A percentile compares a stretch with the other conserved stretches of the same genome.
phyloP scores from a whole-genome alignment of 2,113 vertebrate species.

The Micromys minutus region DNA sequence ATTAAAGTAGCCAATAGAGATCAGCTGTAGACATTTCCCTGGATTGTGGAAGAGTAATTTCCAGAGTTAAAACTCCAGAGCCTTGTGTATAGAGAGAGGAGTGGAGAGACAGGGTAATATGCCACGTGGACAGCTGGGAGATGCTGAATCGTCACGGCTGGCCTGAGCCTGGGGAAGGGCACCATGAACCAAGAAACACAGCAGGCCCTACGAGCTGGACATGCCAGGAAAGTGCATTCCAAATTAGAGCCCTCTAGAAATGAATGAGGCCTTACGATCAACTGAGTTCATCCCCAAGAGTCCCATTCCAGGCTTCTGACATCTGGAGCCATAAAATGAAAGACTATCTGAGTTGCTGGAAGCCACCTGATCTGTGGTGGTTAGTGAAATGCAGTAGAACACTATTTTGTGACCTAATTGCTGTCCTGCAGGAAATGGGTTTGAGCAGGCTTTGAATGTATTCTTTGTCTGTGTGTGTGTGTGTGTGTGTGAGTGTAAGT shows the following conservation, averaged over 20 bases:
- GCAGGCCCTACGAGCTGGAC: not conserved
- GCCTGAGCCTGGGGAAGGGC: not conserved
- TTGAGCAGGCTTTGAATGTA: not conserved
- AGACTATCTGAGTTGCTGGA: not conserved
- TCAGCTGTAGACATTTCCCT: not conserved
- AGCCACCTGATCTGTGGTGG: not conserved
- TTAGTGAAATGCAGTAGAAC: not conserved
- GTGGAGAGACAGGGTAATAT: not conserved
- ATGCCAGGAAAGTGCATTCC: no score
- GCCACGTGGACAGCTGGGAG: not conserved
- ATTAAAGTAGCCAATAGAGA: not conserved
- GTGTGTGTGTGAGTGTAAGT: no score
- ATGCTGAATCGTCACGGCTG: rapidly evolving
- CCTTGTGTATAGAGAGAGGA: not conserved
- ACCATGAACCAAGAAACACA: rapidly evolving
- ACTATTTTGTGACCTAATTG: not conserved
- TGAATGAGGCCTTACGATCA: not conserved
- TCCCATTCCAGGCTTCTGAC: not conserved
- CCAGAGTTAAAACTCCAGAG: not conserved
- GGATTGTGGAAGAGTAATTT: not conserved
- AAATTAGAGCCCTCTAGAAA: not conserved
- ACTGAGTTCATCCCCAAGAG: no score
- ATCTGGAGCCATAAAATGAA: not conserved
- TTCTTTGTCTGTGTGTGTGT: not conserved
- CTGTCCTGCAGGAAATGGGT: not conserved